Evolutionary conservation across 2,888 invertebrate species (phyloP).

Genomic region (Limnephilus rhombicus): DNA sequence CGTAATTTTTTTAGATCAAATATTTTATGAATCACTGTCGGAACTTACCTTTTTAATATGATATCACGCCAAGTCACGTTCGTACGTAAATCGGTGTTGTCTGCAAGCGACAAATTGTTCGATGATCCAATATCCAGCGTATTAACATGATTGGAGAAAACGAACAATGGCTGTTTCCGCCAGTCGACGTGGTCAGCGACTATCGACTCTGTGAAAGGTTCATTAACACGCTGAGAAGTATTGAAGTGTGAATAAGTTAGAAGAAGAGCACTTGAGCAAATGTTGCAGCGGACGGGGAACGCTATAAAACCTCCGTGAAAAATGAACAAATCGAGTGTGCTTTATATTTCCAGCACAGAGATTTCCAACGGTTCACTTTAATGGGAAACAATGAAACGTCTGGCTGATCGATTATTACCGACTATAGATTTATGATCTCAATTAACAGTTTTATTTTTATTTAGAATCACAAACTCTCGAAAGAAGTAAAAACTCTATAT

Average conservation of each 20-base stretch:
- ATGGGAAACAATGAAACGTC: slow-evolving; percentile 8
- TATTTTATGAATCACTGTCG: not conserved
- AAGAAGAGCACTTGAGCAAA: slow-evolving; percentile 24
- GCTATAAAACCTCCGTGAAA: slow-evolving; percentile 49
- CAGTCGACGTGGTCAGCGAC: slow-evolving; percentile 6
- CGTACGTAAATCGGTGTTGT: not conserved
- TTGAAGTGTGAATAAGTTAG: slow-evolving; percentile 19
- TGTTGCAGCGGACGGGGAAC: slow-evolving; percentile 39
- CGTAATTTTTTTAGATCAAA: not conserved
- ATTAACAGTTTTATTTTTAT: not conserved
- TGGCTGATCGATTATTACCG: not conserved
- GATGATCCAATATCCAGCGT: not conserved
- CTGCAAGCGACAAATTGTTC: not conserved
- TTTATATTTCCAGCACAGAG: slow-evolving; percentile 53
- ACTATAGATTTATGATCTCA: not conserved
- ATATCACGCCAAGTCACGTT: not conserved
- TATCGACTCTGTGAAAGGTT: slow-evolving; percentile 14
- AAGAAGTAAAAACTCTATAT: not conserved
- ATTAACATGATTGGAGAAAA: not conserved
- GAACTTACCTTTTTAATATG: not conserved
- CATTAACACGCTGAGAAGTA: slow-evolving; percentile 36
- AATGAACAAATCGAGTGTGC: slow-evolving; percentile 56
- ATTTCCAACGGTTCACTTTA: slow-evolving; percentile 15
- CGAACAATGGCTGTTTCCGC: not conserved
- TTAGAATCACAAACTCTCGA: not conserved